Evolutionary conservation across 2,113 vertebrate genomes (phyloP), one percentile per base, ranked within the genome.

Genomic region (Macaca fascicularis): DNA sequence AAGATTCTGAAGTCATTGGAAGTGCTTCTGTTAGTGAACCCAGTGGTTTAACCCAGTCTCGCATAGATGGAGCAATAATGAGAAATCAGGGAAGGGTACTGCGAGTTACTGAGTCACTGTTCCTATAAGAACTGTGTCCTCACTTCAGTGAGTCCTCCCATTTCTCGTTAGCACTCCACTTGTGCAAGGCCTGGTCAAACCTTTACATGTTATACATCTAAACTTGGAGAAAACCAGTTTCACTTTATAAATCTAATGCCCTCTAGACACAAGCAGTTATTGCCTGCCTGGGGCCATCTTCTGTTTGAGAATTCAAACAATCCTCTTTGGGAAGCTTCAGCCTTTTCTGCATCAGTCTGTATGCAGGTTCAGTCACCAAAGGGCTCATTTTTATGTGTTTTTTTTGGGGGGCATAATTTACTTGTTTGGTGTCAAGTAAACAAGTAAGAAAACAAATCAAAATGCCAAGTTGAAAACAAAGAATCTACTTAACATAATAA

Each of bases 401-500:
- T 83, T 95, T 48, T 79, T 27, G 67, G 25, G 3, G 45, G 32
- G 6, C 40, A 14, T 22, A 64, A 4, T 79, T 94, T 16, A 55
- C 12, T 93, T 52, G n/a, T 55, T 96, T 38, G 13, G 2, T 76
- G 55, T 80, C 82, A 94, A 32, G 61, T 14, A 64, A 64, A 64
- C 61, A 14, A 30, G 61, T 64, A 64, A 64, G 61, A 64, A 64
- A 32, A 14, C 61, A 64, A 14, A 64, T 64, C 27, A 64, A 64
- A 64, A 25, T 45, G 48, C 35, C 76, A 89, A 69, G n/a, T 61
- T 87, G 70, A 94, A 94, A 94, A 78, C 2, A 86, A 94, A 83
- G 90, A 20, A 85, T 52, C 55, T 87, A 12, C 32, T 67, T 93
- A 59, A 86, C 14, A 10, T 94, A 97, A 94, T 84, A 89, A 89